Base-by-base conservation (phyloP, 2,113 vertebrate species). In the Sturnus vulgaris region DNA sequence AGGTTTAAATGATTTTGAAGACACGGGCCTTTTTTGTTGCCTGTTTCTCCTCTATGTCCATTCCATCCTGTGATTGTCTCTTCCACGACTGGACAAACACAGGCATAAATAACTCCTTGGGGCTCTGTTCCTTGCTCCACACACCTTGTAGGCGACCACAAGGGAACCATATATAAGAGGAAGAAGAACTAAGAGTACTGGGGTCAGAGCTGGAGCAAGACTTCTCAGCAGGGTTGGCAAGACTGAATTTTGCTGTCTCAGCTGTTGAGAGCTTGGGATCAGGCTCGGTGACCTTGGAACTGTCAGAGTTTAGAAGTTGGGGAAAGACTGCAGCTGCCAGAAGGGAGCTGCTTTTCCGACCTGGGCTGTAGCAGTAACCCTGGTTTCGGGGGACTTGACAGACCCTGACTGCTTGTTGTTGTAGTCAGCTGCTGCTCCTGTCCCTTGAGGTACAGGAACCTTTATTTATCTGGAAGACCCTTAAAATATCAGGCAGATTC, bases 181-280 rank as follows among this genome's bases (percentile, higher is more conserved):
- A 80, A 60, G 75, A 86, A 93, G 56, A 84, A 53, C 73, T 92
- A 84, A 68, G 47, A 90, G 40, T 35, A 30, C 56, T 20, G 57
- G 68, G 72, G 72, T 95, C 86, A 75, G 80, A 93, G 86, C 86
- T 86, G 47, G 79, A 96, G 82, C 86, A 83, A 88, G 63, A 23
- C 47, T 66, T 59, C 63, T 88, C 90, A 70, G 59, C 50, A 71
- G 76, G 60, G 60, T 44, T 84, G 83, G 64, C 33, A 71, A 81
- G 88, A 15, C 37, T 86, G 80, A 75, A 46, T 88, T 86, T 83
- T 93, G 71, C 76, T 93, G 47, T 72, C 44, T 88, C 82, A 63
- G 52, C 91, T 2, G 1, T 70, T 70, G 76, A 92, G 35, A 65
- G 63, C 64, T n/a, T n/a, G 63, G 49, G 66, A 76, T 73, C 21